Conservation (phyloP, 2,113 vertebrate species). For the Oryzias melastigma region DNA sequence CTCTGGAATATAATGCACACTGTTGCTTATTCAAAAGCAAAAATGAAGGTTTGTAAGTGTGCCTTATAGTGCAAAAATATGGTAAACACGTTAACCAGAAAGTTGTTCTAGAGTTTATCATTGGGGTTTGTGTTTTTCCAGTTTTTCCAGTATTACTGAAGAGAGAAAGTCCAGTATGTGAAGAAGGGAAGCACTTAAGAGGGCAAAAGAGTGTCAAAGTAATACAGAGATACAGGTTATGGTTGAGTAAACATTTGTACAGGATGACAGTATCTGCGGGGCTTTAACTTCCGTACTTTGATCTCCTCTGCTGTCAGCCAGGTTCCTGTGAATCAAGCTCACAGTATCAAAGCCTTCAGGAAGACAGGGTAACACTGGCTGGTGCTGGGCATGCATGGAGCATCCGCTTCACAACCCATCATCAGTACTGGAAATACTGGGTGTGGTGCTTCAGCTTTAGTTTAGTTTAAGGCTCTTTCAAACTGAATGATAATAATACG, state of each 20-base stretch:
- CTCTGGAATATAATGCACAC: no score
- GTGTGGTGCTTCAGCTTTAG: neutral
- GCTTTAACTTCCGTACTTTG: constrained; percentile 65
- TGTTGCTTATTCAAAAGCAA: no score
- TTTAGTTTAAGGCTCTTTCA: neutral
- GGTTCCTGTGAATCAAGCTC: constrained; percentile 56
- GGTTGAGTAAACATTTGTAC: constrained; percentile 70
- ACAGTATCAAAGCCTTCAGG: constrained; percentile 41
- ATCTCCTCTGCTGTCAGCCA: constrained; percentile 67
- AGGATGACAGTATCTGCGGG: constrained; percentile 67
- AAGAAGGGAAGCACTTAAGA: constrained; percentile 32
- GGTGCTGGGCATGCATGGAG: constrained; percentile 19
- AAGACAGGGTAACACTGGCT: constrained; percentile 50
- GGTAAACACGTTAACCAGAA: no score
- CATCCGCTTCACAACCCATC: constrained; percentile 29
- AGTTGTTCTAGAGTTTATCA: no score
- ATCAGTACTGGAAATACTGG: constrained; percentile 19
- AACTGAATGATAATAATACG: neutral
- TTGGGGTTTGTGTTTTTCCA: neutral
- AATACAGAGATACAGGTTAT: constrained; percentile 60
- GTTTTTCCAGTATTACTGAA: constrained; percentile 14
- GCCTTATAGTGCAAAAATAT: no score
- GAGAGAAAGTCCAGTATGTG: constrained; percentile 13
- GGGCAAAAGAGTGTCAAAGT: constrained; percentile 47
- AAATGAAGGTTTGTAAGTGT: no score